A percentile compares a stretch with the other conserved stretches of the same genome.
phyloP scores from a whole-genome alignment of 2,888 invertebrate species.

The Diarsia brunnea region DNA sequence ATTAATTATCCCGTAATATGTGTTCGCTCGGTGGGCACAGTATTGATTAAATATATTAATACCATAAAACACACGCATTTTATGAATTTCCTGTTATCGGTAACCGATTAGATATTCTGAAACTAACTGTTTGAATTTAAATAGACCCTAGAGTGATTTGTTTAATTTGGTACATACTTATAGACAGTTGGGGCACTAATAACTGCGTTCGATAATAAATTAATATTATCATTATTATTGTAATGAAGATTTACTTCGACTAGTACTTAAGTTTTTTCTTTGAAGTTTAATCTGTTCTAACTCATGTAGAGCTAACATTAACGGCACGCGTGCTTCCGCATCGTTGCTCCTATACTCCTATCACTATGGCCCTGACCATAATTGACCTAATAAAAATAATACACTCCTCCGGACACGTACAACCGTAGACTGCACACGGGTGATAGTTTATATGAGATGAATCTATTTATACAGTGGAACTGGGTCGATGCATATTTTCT shows the following conservation, averaged over 20 bases:
- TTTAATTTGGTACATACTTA: neutral
- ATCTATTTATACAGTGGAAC: conserved; percentile 46
- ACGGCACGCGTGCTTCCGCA: conserved; percentile 73
- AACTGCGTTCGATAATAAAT: neutral
- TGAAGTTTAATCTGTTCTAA: conserved; percentile 48
- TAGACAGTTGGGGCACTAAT: neutral
- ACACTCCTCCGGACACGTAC: conserved; percentile 68
- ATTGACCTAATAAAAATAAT: conserved; percentile 71
- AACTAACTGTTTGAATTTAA: conserved; percentile 18
- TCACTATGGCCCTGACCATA: conserved; percentile 69
- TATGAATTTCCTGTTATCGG: conserved; percentile 17
- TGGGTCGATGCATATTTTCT: conserved; percentile 36
- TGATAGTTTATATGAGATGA: conserved; percentile 39
- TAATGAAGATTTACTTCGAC: neutral
- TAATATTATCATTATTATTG: too few species aligned
- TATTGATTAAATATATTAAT: conserved; percentile 9
- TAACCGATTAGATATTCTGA: conserved; percentile 18
- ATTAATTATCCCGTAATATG: conserved; percentile 14
- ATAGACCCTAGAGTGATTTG: neutral
- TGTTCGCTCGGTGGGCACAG: neutral
- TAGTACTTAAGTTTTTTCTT: conserved; percentile 26
- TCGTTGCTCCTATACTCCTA: conserved; percentile 68
- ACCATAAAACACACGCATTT: neutral
- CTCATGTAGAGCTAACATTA: conserved; percentile 49
- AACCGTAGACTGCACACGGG: conserved; percentile 50